Percentiles rank a stretch among this genome's conserved stretches.
These are phyloP conservation scores for Eristalis arbustorum DNA, from an alignment of 2,888 invertebrate species.

Conservation along the genomic window DNA sequence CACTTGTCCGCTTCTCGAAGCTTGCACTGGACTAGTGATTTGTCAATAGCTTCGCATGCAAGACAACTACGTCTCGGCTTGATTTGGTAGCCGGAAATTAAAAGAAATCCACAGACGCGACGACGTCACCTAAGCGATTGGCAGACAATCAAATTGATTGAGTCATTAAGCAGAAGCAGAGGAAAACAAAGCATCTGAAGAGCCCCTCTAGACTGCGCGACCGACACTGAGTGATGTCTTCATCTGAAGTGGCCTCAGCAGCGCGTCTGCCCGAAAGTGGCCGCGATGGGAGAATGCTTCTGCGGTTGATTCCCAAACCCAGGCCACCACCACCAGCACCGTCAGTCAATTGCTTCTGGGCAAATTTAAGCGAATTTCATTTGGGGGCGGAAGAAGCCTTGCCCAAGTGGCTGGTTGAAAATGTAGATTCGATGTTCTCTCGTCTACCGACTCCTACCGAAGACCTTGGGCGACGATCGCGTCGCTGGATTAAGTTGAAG, in stretches of 20 bases:
- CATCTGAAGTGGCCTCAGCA: background rate
- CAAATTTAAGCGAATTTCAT: background rate
- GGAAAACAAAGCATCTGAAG: background rate
- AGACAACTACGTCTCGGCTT: background rate
- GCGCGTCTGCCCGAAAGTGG: background rate
- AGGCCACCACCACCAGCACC: too few species aligned
- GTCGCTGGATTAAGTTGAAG: constrained; percentile 15
- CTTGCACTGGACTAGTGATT: constrained; percentile 12
- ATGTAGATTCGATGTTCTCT: background rate
- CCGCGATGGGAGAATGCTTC: constrained; percentile 12
- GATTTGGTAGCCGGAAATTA: constrained; percentile 17
- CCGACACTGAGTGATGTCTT: background rate
- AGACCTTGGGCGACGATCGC: constrained; percentile 21
- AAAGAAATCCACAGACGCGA: background rate
- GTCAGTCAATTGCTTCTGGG: constrained; percentile 9
- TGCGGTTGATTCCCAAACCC: background rate
- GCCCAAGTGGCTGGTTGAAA: background rate
- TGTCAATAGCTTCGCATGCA: background rate
- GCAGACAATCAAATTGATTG: background rate
- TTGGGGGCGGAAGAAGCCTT: constrained; percentile 23
- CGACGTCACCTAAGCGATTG: background rate
- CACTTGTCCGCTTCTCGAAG: constrained; percentile 18
- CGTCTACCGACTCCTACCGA: background rate
- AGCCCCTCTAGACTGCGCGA: background rate
- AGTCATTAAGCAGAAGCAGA: background rate